phyloP scores from a whole-genome alignment of 2,888 invertebrate species.

The Callosobruchus maculatus region DNA sequence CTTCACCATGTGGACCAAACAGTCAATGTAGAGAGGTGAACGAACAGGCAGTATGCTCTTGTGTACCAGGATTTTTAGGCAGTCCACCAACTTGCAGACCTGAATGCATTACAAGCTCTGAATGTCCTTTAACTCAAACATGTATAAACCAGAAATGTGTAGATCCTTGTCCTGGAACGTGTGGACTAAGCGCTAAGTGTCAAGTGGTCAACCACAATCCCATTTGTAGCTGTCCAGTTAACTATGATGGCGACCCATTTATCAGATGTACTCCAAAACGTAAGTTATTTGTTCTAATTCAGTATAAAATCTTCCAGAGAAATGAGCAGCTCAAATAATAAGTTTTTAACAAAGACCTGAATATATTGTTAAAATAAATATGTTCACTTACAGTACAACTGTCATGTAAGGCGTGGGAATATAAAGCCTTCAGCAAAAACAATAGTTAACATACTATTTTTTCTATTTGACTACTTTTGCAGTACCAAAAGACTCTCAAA shows the following conservation, averaged over 20 bases:
- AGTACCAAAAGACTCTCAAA: too few relatives aligned
- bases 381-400: too few relatives aligned
- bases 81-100: slow-evolving; percentile 68
- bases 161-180: slow-evolving; percentile 71
- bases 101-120: slow-evolving; percentile 68
- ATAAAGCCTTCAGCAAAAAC: too few relatives aligned
- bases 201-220: slow-evolving; percentile 75
- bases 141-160: slow-evolving; percentile 71
- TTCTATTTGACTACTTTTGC: too few relatives aligned
- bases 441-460: too few relatives aligned
- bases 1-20: slow-evolving; percentile 72
- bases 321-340: too few relatives aligned
- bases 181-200: slow-evolving; percentile 67
- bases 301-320: too few relatives aligned
- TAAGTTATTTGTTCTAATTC: too few relatives aligned
- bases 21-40: slow-evolving; percentile 63
- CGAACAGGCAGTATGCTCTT: slow-evolving; percentile 60
- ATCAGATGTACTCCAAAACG: slow-evolving; percentile 49
- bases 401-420: too few relatives aligned
- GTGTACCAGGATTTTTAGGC: slow-evolving; percentile 62
- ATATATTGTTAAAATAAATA: too few relatives aligned
- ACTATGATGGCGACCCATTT: slow-evolving; percentile 72
- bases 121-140: slow-evolving; percentile 64
- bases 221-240: slow-evolving; percentile 60
- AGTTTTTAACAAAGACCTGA: too few relatives aligned